Evolutionary conservation across 2,797 vertebrate species (phyloP).

Genomic region (Podargus strigoides): DNA sequence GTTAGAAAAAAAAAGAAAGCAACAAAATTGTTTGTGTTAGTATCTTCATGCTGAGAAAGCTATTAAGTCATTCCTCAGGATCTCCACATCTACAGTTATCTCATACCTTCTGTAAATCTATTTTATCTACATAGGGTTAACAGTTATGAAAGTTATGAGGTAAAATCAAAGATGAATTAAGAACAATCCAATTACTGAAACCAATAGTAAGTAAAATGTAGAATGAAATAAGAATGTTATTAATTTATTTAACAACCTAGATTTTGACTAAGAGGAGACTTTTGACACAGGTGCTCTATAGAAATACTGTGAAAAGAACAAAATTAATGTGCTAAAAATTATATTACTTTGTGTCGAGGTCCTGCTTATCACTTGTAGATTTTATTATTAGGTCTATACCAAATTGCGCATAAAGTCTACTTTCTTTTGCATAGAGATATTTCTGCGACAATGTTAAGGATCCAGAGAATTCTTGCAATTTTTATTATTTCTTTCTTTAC

Average conservation of each 20-base stretch:
- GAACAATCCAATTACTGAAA: neutral
- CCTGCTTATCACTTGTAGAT: neutral
- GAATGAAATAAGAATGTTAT: neutral
- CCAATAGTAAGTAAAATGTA: neutral
- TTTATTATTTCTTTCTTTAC: neutral
- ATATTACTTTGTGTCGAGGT: neutral
- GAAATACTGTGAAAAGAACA: neutral
- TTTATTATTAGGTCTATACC: neutral
- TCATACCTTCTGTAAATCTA: neutral
- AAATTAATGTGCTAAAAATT: neutral
- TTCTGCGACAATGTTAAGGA: neutral
- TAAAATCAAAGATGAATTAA: conserved; percentile 1
- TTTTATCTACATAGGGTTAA: neutral
- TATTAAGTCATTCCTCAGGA: neutral
- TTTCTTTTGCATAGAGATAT: neutral
- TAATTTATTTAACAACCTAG: neutral
- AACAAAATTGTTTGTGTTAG: neutral
- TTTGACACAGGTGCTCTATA: neutral
- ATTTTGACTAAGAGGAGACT: neutral
- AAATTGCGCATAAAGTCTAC: neutral
- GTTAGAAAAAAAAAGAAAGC: neutral
- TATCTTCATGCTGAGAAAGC: neutral
- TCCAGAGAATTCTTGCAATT: neutral
- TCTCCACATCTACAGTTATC: neutral
- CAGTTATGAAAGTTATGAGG: neutral